Conservation (phyloP, 1,140 invertebrate species). For the Microplitis demolitor region DNA sequence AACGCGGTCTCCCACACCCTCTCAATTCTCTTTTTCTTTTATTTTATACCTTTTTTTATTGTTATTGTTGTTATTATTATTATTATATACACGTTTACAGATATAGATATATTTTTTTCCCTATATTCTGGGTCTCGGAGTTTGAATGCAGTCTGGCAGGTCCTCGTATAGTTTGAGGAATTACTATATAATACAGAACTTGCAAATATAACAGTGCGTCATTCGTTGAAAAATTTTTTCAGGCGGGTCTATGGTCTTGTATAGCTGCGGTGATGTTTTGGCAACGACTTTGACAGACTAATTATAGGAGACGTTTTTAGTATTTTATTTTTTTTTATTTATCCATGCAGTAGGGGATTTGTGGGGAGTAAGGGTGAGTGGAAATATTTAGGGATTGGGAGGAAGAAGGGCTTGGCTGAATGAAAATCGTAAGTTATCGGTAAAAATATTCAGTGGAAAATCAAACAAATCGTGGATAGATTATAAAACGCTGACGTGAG, state of each 20-base stretch:
- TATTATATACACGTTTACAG: too few species aligned
- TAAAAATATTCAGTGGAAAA: background rate
- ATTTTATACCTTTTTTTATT: background rate
- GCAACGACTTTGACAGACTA: background rate
- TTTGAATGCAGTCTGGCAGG: conserved; percentile 18
- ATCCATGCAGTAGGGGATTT: too few species aligned
- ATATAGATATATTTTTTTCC: background rate
- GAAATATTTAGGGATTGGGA: too few species aligned
- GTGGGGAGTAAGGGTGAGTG: too few species aligned
- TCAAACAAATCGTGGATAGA: conserved; percentile 7
- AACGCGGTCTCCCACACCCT: conserved; percentile 19
- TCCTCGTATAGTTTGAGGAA: conserved; percentile 8
- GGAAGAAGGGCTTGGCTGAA: too few species aligned
- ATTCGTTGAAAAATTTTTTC: conserved; percentile 7
- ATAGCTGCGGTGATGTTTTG: background rate
- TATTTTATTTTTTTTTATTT: too few species aligned
- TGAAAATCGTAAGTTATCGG: background rate
- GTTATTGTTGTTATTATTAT: background rate
- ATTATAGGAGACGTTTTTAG: background rate
- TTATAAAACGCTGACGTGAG: conserved; percentile 19
- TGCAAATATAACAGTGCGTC: conserved; percentile 8
- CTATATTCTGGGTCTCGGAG: background rate
- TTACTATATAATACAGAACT: background rate
- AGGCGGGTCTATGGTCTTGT: background rate
- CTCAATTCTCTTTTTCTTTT: conserved; percentile 17